Evolutionary conservation across 2,797 vertebrate species (phyloP), one percentile per base, ranked within the genome.

Genomic region (Notoglanidium macrostoma): DNA sequence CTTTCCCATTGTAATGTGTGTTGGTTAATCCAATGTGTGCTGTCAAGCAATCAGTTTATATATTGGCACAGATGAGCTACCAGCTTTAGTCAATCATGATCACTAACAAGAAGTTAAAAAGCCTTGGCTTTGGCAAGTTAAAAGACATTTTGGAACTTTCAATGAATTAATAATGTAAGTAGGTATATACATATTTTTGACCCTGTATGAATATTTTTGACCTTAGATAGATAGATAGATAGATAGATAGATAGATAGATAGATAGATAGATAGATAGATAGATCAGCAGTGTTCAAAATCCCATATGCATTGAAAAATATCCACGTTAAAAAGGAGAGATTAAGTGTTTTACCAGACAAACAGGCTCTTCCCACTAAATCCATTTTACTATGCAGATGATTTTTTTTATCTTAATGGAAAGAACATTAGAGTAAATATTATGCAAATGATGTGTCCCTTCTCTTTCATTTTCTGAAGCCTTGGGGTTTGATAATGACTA

Each of bases 401-500:
- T 93, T 87, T 87, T 92, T 93, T 86, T 93, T 92, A 91, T 93
- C 90, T 92, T 95, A 94, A 96, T 95, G 94, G 93, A 95, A 95
- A 94, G 95, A 93, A 91, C 94, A 95, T 95, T 95, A 95, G 94
- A 87, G 92, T 94, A 94, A 94, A 95, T 94, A 92, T 92, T 92
- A 95, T 95, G 94, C 94, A 95, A 94, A 95, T 94, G 90, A 92
- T 92, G 88, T 91, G 89, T 90, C 91, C 88, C 87, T 92, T 94
- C 90, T 93, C 91, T 94, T 92, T 92, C 91, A 92, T 90, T 93
- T 93, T 93, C 93, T 93, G 90, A 91, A 88, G 94, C 94, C 92
- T 90, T 90, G 89, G 93, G 94, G 92, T 94, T 92, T 89, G 92
- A 95, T 93, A 92, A 94, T 93, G 91, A 94, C 92, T 90, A 91